These are phyloP conservation scores for Heliconius melpomene DNA, from an alignment of 1,140 invertebrate genomes.

Conservation along the genomic window DNA sequence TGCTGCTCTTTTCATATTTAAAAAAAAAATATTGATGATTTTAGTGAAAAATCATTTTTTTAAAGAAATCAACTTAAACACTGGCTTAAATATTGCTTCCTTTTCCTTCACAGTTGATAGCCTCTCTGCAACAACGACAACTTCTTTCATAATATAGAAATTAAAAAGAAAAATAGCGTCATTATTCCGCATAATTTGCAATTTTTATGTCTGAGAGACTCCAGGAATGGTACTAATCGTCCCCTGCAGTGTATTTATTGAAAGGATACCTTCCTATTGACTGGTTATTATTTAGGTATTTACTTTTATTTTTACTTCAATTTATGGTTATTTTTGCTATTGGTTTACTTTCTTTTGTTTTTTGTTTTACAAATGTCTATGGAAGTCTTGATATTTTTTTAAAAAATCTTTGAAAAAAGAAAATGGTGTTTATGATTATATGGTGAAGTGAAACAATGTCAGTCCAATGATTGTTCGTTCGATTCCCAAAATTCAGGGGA, in stretches of 20 bases:
- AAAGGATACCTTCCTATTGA: background rate
- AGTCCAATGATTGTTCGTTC: too few species aligned
- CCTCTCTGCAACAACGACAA: background rate
- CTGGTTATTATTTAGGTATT: background rate
- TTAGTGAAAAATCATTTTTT: too few species aligned
- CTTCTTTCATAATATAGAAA: conserved; percentile 11
- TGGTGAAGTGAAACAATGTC: too few species aligned
- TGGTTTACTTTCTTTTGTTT: background rate
- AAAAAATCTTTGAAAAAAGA: too few species aligned
- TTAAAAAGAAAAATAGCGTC: conserved; percentile 11
- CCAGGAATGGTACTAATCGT: background rate
- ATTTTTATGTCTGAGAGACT: background rate
- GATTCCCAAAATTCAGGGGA: too few species aligned
- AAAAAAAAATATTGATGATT: too few species aligned
- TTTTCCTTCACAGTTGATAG: background rate
- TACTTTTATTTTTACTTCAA: background rate
- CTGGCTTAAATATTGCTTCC: too few species aligned
- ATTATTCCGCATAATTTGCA: conserved; percentile 9
- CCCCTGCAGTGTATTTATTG: conserved; percentile 5
- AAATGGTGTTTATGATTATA: too few species aligned
- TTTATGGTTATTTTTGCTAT: background rate
- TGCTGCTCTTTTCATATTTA: too few species aligned
- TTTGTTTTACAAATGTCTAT: background rate
- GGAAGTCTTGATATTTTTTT: too few species aligned
- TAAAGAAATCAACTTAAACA: too few species aligned